phyloP scores from a whole-genome alignment of 2,888 invertebrate genomes.

The Tenthredo amoena region DNA sequence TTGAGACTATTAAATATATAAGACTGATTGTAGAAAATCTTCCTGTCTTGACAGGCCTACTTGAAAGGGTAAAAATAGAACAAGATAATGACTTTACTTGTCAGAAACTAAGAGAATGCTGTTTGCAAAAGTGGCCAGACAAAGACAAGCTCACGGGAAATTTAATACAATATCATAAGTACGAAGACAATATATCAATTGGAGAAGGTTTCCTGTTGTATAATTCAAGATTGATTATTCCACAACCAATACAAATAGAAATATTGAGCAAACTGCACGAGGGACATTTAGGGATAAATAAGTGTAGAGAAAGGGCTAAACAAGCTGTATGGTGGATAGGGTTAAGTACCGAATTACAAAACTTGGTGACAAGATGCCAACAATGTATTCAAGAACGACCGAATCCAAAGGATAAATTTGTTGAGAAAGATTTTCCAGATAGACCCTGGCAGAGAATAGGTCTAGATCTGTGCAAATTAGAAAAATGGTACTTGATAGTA shows the following conservation, averaged over 20 bases:
- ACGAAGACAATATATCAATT: constrained; percentile 58
- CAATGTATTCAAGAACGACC: constrained; percentile 55
- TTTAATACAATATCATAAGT: too few relatives aligned
- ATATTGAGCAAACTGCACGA: constrained; percentile 60
- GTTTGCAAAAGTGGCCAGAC: too few relatives aligned
- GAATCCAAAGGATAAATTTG: constrained; percentile 56
- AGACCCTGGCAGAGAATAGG: constrained; percentile 62
- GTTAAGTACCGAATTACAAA: constrained; percentile 55
- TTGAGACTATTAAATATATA: constrained; percentile 52
- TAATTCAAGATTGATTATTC: constrained; percentile 61
- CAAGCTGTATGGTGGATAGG: constrained; percentile 63
- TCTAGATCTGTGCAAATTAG: constrained; percentile 59
- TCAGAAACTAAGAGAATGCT: too few relatives aligned
- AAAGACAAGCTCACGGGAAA: too few relatives aligned
- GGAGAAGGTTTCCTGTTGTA: constrained; percentile 58
- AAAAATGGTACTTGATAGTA: constrained; percentile 60
- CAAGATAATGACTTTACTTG: too few relatives aligned
- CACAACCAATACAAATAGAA: constrained; percentile 56
- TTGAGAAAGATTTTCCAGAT: constrained; percentile 57
- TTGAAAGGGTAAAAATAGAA: too few relatives aligned
- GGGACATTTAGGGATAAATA: constrained; percentile 64
- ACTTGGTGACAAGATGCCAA: constrained; percentile 56
- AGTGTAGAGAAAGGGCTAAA: constrained; percentile 60
- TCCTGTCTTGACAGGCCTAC: constrained; percentile 43
- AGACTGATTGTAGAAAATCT: constrained; percentile 54